These are phyloP conservation scores for Holacanthella duospinosa DNA, from an alignment of 2,888 invertebrate genomes.

Conservation along the genomic window DNA sequence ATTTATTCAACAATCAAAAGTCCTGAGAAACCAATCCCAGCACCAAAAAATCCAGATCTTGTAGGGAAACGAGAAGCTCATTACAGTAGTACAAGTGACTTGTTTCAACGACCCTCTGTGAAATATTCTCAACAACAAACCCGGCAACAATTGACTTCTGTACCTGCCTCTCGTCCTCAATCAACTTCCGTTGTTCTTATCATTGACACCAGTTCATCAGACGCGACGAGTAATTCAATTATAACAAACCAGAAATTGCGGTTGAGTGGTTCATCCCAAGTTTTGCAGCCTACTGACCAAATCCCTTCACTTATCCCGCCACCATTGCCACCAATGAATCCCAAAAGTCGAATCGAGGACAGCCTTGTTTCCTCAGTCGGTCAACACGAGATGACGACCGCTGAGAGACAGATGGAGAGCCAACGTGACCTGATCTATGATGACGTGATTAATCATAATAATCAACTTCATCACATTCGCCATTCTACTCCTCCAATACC, in stretches of 20 bases:
- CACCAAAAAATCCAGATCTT: neutral
- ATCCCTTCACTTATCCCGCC: neutral
- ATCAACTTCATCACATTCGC: neutral
- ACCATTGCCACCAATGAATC: neutral
- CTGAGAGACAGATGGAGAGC: constrained; percentile 9
- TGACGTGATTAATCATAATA: constrained; percentile 26
- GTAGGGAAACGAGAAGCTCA: constrained; percentile 27
- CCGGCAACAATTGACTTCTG: neutral
- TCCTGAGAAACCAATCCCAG: neutral
- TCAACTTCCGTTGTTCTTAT: constrained; percentile 34
- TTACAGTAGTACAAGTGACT: constrained; percentile 35
- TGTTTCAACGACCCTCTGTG: constrained; percentile 10
- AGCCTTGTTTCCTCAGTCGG: neutral
- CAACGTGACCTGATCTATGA: constrained; percentile 31
- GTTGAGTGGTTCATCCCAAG: constrained; percentile 1
- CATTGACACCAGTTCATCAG: constrained; percentile 21
- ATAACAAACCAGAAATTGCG: constrained; percentile 2
- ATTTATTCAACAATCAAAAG: constrained; percentile 27
- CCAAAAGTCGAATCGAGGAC: neutral
- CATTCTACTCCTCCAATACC: constrained; percentile 13
- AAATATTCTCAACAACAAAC: too few species aligned
- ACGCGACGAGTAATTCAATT: constrained; percentile 4
- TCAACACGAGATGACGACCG: neutral
- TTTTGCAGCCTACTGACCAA: constrained; percentile 4
- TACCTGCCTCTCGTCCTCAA: constrained; percentile 16